Base-by-base conservation (phyloP, 2,113 vertebrate species). In the Camelus dromedarius region DNA sequence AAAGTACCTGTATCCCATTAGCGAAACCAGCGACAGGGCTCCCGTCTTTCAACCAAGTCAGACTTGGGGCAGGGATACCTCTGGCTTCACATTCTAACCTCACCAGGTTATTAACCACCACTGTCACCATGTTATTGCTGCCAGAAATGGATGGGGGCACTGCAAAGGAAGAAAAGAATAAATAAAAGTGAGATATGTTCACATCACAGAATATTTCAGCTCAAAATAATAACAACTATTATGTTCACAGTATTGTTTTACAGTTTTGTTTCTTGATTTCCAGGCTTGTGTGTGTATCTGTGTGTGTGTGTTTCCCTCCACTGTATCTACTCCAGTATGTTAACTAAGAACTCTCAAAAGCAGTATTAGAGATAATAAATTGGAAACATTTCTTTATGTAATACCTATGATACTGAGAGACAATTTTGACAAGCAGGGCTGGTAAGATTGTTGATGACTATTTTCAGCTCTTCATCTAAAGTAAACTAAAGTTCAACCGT, bases 41-140 rank as follows among this genome's bases (percentile, higher is more conserved):
- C 35, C 99, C 99, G 24, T 99, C 99, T 98, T 99, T 99, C 62
- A 99, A 97, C 99, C 99, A 99, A 0, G 99, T 99, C 96, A 99
- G 98, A 98, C 99, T 99, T 12, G 99, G 99, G 28, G 93, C 96
- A 8, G 99, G 99, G 93, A 99, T 99, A 5, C 99, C 99, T 28
- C 99, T 99, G 60, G 99, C 99, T 98, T 99, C 99, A 97, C 99
- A 99, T 93, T 99, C 99, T 96, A 99, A 98, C 52, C 98, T 98
- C 92, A 99, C 99, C 1, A 97, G 97, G 73, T 99, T 99, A 93
- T 99, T 99, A 69, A 99, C 99, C 89, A 99, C 99, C 82, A 99
- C 99, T 2, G 99, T 98, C 73, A 99, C 98, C 73, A 92, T 98
- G 13, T 98, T 99, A 62, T 98, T 99, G 89, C 98, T 98, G 88